phyloP scores from a whole-genome alignment of 2,888 invertebrate species.

The Mantis religiosa region DNA sequence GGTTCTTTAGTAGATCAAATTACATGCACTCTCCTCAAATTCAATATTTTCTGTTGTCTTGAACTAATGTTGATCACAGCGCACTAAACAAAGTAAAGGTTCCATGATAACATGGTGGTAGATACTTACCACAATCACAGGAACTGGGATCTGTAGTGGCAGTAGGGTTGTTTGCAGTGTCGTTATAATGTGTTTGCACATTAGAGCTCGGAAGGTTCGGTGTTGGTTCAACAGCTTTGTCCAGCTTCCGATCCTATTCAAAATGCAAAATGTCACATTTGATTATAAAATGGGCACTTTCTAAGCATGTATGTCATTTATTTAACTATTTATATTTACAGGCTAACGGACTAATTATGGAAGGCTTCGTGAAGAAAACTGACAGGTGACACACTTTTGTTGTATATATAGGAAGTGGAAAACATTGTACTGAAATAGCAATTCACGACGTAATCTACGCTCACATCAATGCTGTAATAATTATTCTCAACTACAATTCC shows the following conservation, averaged over 20 bases:
- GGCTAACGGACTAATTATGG: not conserved
- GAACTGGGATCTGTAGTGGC: not conserved
- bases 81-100: no score
- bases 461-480: not conserved
- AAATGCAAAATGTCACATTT: not conserved
- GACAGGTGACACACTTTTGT: not conserved
- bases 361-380: not conserved
- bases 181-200: constrained; percentile 4
- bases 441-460: not conserved
- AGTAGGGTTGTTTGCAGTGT: not conserved
- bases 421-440: not conserved
- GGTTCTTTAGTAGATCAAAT: no score
- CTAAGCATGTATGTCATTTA: not conserved
- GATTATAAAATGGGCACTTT: not conserved
- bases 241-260: not conserved
- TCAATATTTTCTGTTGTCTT: no score
- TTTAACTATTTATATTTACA: not conserved
- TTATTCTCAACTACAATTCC: no score
- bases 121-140: not conserved
- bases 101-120: no score
- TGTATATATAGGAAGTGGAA: not conserved
- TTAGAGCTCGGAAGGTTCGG: not conserved
- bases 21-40: no score
- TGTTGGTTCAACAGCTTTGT: not conserved
- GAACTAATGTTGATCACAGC: no score